Conservation (phyloP, 1,140 invertebrate genomes). For the Sipha flava region DNA sequence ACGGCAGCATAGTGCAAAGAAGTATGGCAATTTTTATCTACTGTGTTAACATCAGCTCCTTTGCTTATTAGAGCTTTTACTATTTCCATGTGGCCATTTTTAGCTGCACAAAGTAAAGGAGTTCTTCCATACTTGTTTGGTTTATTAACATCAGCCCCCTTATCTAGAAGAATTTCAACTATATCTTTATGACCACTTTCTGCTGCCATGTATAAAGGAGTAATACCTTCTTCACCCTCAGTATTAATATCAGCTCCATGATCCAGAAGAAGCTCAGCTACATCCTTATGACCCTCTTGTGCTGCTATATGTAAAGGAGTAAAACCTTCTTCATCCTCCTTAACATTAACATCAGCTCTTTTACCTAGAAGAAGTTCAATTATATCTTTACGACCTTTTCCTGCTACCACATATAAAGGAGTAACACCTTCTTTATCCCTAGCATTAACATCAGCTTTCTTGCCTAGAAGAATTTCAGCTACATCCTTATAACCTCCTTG, state of each 20-base stretch:
- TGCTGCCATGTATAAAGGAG: conserved; percentile 54
- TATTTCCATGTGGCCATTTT: conserved; percentile 35
- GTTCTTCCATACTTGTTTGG: neutral
- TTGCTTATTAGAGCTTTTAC: conserved; percentile 44
- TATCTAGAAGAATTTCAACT: conserved; percentile 31
- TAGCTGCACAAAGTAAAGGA: conserved; percentile 33
- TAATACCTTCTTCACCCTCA: conserved; percentile 43
- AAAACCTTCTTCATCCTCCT: neutral
- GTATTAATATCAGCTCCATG: conserved; percentile 40
- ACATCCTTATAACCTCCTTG: neutral
- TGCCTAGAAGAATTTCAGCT: neutral
- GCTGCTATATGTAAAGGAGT: conserved; percentile 46
- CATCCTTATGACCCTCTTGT: conserved; percentile 43
- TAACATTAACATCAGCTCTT: conserved; percentile 20
- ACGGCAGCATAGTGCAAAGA: conserved; percentile 43
- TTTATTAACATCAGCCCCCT: neutral
- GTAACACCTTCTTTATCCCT: conserved; percentile 41
- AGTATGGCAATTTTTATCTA: conserved; percentile 46
- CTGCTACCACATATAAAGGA: conserved; percentile 82
- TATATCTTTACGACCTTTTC: conserved; percentile 47
- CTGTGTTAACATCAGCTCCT: conserved; percentile 46
- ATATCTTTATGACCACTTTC: conserved; percentile 45
- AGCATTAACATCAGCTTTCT: conserved; percentile 4
- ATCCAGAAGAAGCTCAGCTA: conserved; percentile 43
- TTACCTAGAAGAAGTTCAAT: neutral